Percentiles rank a stretch among this genome's conserved stretches.
These are phyloP conservation scores for Cheilosia impressa DNA, from an alignment of 2,888 invertebrate genomes.

Conservation along the genomic window DNA sequence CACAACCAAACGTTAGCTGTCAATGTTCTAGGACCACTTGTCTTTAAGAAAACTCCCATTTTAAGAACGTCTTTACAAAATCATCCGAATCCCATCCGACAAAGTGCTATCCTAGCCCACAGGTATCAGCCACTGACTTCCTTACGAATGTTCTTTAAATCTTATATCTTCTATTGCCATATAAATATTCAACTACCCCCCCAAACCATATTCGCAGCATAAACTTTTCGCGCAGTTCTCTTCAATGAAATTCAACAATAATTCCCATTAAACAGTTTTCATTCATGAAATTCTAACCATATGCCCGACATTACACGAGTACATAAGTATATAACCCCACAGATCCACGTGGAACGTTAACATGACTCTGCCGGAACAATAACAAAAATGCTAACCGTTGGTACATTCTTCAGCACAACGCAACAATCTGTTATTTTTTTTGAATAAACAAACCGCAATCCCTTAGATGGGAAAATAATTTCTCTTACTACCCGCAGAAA, in stretches of 20 bases:
- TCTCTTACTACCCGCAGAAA: conserved; percentile 10
- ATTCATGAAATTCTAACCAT: conserved; percentile 54
- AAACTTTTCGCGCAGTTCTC: conserved; percentile 59
- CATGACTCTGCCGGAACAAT: conserved; percentile 1
- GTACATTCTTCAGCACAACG: conserved; percentile 3
- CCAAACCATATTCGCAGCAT: background rate
- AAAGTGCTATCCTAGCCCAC: no score
- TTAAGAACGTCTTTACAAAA: no score
- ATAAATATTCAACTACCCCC: background rate
- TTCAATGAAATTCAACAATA: conserved; percentile 16
- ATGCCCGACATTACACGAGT: background rate
- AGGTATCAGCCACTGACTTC: no score
- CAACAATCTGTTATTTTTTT: conserved; percentile 56
- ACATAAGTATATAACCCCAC: background rate
- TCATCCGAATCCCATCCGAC: no score
- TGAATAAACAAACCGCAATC: conserved; percentile 24
- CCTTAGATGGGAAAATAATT: background rate
- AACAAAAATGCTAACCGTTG: conserved; percentile 1
- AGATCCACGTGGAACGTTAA: conserved; percentile 53
- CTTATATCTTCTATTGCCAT: no score
- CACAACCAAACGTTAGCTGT: no score
- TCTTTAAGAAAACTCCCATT: no score
- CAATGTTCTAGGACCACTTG: no score
- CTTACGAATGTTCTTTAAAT: no score
- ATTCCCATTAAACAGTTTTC: conserved; percentile 41